Conservation (phyloP, 2,797 vertebrate genomes). For the Eulemur rubriventer region DNA sequence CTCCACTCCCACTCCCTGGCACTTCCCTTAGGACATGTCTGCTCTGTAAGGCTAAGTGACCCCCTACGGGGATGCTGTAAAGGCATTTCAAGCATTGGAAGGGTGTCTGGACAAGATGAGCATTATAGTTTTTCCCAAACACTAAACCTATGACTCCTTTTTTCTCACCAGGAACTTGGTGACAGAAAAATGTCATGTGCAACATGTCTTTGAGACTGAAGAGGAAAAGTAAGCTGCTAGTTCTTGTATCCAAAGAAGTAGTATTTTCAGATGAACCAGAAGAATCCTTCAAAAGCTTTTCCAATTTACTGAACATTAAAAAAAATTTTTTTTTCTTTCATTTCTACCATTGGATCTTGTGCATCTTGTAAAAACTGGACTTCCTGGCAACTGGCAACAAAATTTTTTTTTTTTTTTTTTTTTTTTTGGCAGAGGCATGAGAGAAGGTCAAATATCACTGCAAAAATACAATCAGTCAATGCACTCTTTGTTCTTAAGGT, state of each 20-base stretch:
- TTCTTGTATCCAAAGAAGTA: not conserved
- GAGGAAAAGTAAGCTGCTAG: not conserved
- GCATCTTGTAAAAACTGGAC: not conserved
- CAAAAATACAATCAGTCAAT: conserved; percentile 17
- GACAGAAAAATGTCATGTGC: not conserved
- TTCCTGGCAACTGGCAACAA: not conserved
- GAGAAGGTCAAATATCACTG: not conserved
- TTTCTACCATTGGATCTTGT: not conserved
- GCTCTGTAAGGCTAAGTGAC: not conserved
- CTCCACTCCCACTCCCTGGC: not conserved
- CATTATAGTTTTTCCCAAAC: not conserved
- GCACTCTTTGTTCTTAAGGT: conserved; percentile 14
- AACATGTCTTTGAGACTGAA: not conserved
- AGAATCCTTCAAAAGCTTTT: not conserved
- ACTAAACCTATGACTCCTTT: not conserved
- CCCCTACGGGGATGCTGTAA: not conserved
- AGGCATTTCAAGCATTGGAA: not conserved
- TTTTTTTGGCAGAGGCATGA: not conserved
- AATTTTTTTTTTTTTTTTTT: not conserved
- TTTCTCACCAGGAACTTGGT: not conserved
- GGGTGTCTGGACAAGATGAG: not conserved
- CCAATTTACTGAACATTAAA: not conserved
- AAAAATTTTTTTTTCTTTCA: not conserved
- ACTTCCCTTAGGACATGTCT: not conserved
- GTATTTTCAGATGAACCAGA: not conserved